Base-by-base conservation (phyloP, 2,888 invertebrate genomes). In the Candidula unifasciata region DNA sequence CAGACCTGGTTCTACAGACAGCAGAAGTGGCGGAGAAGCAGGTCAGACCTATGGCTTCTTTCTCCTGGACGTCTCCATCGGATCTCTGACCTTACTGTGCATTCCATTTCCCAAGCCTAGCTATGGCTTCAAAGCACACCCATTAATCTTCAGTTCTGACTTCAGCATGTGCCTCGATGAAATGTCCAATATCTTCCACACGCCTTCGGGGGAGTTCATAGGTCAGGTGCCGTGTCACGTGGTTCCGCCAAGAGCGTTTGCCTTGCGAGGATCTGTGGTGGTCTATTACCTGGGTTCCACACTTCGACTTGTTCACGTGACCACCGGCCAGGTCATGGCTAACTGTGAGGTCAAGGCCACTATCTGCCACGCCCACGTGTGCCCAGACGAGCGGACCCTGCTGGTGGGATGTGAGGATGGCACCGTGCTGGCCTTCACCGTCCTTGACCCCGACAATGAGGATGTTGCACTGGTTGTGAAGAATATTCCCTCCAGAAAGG, bases 361-460 rank as follows among this genome's bases (percentile, higher is more conserved):
- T n/a, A 87, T 93, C 52, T 89, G 90, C 37, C 88, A 85, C 68
- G 64, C 92, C 13, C 87, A 86, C 54, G 87, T 92, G 18, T 91
- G 92, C 83, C 86, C 89, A 24, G 93, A 93, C 85, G 89, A 92
- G 16, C 87, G 91, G 60, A 93, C 93, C 0, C 76, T 93, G 8
- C 83, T 93, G 24, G 89, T 92, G 6, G 93, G 93, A 24, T 93
- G 93, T 82, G 82, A 84, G 8, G 93, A 93, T 84, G 93, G 93
- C 0, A 89, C 91, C 0, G 83, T 93, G 16, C 87, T 92, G 3
- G 91, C 91, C 21, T 92, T 92, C 86, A 90, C 92, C 13, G 83
- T 93, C 30, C 88, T 93, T 30, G 93, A 93, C 79, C 88, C 89
- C 0, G 60, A 68, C 21, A 37, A 84, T 0, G 90, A 89, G 64